A percentile compares a stretch with the other conserved stretches of the same genome.
These are phyloP conservation scores for Hyppa rectilinea DNA, from an alignment of 2,888 invertebrate species.

Conservation along the genomic window DNA sequence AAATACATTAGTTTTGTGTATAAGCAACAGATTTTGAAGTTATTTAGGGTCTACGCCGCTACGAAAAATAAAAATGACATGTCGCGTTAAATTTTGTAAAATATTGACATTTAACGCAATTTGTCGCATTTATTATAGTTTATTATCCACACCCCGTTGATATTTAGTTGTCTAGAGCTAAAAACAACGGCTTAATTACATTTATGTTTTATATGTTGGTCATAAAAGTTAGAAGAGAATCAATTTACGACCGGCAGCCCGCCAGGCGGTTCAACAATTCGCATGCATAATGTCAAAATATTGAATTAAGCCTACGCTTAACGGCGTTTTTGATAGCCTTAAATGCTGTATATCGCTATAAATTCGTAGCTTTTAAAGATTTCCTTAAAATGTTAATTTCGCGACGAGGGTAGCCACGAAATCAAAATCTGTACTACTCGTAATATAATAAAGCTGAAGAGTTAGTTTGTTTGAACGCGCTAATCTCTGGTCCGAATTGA, in stretches of 20 bases:
- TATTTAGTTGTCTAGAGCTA: conserved; percentile 30
- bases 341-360: conserved; percentile 1
- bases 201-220: not conserved
- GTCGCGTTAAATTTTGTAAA: not conserved
- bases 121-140: conserved; percentile 16
- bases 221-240: conserved; percentile 18
- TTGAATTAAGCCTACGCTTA: not conserved
- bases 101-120: not conserved
- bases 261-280: conserved; percentile 13
- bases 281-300: conserved; percentile 5
- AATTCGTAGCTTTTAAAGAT: conserved; percentile 12
- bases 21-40: not conserved
- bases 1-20: not conserved
- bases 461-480: too few species aligned
- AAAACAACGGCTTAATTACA: conserved; percentile 32
- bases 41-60: conserved; percentile 12
- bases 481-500: too few species aligned
- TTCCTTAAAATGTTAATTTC: too few species aligned
- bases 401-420: too few species aligned
- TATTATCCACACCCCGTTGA: conserved; percentile 11
- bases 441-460: too few species aligned
- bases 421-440: too few species aligned
- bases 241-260: conserved; percentile 34
- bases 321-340: conserved; percentile 6
- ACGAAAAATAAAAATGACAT: conserved; percentile 4